A percentile compares a stretch with the other conserved stretches of the same genome.
Evolutionary conservation across 1,140 invertebrate genomes (phyloP).

Genomic region (Danaus plexippus): DNA sequence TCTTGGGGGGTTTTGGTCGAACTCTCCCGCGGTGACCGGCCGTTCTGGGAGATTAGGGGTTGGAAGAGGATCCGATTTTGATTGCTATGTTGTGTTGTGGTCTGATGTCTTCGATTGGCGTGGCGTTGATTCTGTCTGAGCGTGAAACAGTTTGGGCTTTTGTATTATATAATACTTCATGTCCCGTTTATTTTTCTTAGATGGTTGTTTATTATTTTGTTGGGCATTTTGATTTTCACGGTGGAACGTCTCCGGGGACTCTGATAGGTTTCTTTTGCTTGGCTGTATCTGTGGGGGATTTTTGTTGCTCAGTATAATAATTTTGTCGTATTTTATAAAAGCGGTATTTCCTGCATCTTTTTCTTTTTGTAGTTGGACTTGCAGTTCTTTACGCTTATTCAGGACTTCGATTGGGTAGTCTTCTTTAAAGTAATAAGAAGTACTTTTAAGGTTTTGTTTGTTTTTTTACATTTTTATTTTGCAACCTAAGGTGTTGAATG

Average conservation of each 20-base stretch:
- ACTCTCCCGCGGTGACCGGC: constrained; percentile 2
- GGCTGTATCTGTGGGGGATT: constrained; percentile 10
- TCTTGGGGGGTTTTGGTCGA: too few species aligned
- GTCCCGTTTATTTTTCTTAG: constrained; percentile 22
- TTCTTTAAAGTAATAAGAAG: too few species aligned
- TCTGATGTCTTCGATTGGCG: constrained; percentile 8
- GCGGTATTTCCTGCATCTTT: too few species aligned
- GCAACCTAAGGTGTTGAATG: too few species aligned
- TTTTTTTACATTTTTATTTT: too few species aligned
- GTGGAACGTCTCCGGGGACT: constrained; percentile 16
- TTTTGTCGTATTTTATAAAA: too few species aligned
- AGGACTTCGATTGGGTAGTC: too few species aligned
- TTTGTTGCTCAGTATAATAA: constrained; percentile 10
- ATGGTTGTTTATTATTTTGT: neutral
- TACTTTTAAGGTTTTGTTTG: too few species aligned
- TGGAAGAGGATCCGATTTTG: too few species aligned
- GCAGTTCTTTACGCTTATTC: too few species aligned
- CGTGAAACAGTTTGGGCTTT: constrained; percentile 13
- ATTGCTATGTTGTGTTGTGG: neutral
- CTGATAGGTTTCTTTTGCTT: constrained; percentile 22
- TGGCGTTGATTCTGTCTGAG: constrained; percentile 14
- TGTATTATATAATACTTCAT: constrained; percentile 20
- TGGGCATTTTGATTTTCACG: constrained; percentile 8
- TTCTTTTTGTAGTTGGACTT: too few species aligned
- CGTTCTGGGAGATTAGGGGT: neutral